Percentiles rank a stretch among this genome's conserved stretches.
phyloP scores from a whole-genome alignment of 1,140 invertebrate species.

The Condylostylus longicornis region DNA sequence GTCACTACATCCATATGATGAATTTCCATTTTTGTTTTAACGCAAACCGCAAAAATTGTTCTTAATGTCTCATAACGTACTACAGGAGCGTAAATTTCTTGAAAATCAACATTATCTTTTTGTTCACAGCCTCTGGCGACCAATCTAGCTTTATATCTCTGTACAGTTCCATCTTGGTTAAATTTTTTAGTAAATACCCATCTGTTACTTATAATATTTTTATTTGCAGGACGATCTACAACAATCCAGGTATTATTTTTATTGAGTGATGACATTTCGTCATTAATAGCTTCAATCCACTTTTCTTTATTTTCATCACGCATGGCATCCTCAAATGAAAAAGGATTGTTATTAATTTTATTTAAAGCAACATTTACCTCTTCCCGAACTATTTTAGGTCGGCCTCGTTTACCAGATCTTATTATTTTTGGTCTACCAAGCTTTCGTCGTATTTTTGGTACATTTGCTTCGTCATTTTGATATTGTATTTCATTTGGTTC shows the following conservation, averaged over 20 bases:
- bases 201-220: conserved; percentile 15
- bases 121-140: conserved; percentile 28
- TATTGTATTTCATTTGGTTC: conserved; percentile 5
- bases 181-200: conserved; percentile 25
- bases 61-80: conserved; percentile 13
- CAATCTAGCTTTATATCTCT: conserved; percentile 22
- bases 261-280: conserved; percentile 24
- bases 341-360: conserved; percentile 2
- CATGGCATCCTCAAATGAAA: conserved; percentile 17
- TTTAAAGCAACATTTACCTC: not conserved
- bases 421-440: conserved; percentile 7
- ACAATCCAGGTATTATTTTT: conserved; percentile 29
- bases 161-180: conserved; percentile 8
- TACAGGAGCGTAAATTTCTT: conserved; percentile 13
- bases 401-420: not conserved
- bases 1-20: conserved; percentile 22
- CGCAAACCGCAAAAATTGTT: conserved; percentile 15
- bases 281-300: conserved; percentile 26
- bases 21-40: conserved; percentile 13
- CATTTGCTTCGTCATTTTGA: too few relatives aligned
- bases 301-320: conserved; percentile 11
- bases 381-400: conserved; percentile 5
- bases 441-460: too few relatives aligned
- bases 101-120: conserved; percentile 17
- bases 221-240: conserved; percentile 16